These are phyloP conservation scores for Pseudorasbora parva DNA, from an alignment of 2,113 vertebrate species.

Conservation along the genomic window DNA sequence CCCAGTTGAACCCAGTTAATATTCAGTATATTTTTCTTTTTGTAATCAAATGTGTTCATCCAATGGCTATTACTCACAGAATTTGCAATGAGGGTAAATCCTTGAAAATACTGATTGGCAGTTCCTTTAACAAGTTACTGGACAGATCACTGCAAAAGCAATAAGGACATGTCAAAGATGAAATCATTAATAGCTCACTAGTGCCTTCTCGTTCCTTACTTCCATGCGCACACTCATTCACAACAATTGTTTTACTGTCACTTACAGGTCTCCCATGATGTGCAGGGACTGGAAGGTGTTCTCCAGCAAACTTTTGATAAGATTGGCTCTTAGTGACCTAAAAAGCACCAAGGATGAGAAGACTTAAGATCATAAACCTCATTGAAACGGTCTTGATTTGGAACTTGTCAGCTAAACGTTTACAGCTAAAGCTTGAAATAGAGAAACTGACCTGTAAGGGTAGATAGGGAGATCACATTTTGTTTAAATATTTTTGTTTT, in stretches of 20 bases:
- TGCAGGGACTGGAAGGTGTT: constrained; percentile 79
- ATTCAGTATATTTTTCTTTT: background rate
- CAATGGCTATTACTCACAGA: constrained; percentile 70
- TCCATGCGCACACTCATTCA: background rate
- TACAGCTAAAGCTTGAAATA: background rate
- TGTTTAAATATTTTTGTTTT: background rate
- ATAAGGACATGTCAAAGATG: constrained; percentile 8
- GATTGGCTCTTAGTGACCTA: constrained; percentile 80
- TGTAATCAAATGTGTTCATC: background rate
- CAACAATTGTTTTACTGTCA: background rate
- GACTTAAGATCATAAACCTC: background rate
- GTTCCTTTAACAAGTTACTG: constrained; percentile 75
- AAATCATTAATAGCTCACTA: background rate
- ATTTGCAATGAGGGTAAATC: constrained; percentile 78
- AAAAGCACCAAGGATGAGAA: constrained; percentile 1
- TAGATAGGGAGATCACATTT: background rate
- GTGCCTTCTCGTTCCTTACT: background rate
- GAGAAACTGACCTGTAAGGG: background rate
- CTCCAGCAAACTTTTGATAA: constrained; percentile 76
- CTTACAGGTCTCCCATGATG: constrained; percentile 55
- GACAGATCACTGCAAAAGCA: constrained; percentile 74
- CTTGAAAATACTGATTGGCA: constrained; percentile 74
- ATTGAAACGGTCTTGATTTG: background rate
- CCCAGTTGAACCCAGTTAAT: too few species aligned
- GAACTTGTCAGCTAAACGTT: background rate